Conservation (phyloP, 2,113 vertebrate genomes). For the Tychaedon coryphoeus region DNA sequence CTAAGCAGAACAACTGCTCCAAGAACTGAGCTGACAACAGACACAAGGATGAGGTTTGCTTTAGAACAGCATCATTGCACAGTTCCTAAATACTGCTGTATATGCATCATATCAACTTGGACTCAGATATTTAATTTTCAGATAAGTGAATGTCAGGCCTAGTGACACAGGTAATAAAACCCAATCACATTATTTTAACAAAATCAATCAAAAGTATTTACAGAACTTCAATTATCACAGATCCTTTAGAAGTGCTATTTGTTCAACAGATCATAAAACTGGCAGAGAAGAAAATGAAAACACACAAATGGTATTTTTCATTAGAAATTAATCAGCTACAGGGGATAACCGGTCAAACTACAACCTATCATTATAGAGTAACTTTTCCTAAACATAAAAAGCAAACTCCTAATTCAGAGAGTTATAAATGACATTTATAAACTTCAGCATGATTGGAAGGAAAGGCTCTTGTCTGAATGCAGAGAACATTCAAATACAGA, state of each 20-base stretch:
- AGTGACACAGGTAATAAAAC: neutral
- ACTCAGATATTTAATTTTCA: neutral
- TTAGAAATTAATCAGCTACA: slow-evolving; percentile 31
- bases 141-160: neutral
- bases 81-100: neutral
- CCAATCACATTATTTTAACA: neutral
- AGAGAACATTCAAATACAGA: neutral
- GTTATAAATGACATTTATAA: slow-evolving; percentile 20
- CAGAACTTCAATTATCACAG: neutral
- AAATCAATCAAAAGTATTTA: slow-evolving; percentile 8
- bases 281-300: neutral
- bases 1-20: neutral
- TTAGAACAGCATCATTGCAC: neutral
- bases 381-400: slow-evolving; percentile 19
- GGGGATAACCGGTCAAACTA: slow-evolving; percentile 30
- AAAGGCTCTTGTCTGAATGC: neutral
- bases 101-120: neutral
- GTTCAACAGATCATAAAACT: neutral
- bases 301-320: neutral
- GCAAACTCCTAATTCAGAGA: slow-evolving; percentile 27
- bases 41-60: neutral
- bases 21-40: neutral
- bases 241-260: neutral
- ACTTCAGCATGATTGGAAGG: neutral
- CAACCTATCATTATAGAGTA: neutral